phyloP scores from a whole-genome alignment of 2,113 vertebrate genomes.

The Melanocharis versteri region DNA sequence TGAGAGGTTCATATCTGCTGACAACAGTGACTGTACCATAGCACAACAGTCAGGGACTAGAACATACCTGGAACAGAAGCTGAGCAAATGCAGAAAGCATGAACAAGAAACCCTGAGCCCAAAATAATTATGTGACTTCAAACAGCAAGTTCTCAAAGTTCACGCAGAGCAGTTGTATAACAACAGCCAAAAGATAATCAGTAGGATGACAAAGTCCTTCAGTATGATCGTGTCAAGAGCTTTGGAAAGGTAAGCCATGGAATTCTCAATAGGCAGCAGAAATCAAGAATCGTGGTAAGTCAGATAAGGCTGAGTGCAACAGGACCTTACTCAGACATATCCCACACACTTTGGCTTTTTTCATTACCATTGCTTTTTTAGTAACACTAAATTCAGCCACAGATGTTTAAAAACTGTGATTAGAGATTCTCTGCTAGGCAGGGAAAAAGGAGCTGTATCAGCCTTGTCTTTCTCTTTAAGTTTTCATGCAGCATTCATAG shows the following conservation, averaged over 20 bases:
- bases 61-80: background rate
- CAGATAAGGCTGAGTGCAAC: background rate
- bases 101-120: background rate
- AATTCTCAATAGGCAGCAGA: background rate
- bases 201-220: background rate
- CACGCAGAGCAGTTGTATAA: background rate
- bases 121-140: background rate
- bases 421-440: background rate
- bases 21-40: background rate
- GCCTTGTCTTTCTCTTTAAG: background rate
- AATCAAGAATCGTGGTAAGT: background rate
- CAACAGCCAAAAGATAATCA: background rate
- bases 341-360: background rate
- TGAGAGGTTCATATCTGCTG: background rate
- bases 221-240: background rate
- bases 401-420: constrained; percentile 1
- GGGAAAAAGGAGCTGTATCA: background rate
- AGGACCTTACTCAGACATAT: background rate
- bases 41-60: background rate
- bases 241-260: background rate
- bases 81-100: background rate
- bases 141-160: background rate
- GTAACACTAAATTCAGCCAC: background rate
- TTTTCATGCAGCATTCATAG: background rate
- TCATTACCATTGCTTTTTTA: background rate